Base-by-base conservation (phyloP, 2,888 invertebrate genomes). In the Cremastinae sp. region DNA sequence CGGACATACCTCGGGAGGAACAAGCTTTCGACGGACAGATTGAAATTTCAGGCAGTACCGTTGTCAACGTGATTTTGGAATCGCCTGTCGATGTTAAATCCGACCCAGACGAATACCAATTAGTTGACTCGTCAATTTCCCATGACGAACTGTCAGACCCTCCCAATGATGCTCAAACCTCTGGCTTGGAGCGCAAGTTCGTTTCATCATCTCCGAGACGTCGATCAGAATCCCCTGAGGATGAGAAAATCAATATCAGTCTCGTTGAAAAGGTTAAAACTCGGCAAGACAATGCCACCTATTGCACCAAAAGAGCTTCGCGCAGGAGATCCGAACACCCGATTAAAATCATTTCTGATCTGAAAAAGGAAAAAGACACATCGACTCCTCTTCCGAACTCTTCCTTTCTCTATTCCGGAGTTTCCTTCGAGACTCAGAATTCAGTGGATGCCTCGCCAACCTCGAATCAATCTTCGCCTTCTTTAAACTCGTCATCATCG, bases 391-490 rank as follows among this genome's bases (percentile, higher is more conserved):
- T 18, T n/a, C 70, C 78, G 12, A 68, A 74, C 28, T 59, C 66
- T 1, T 69, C 74, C 8, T 61, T 68, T 38, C 71, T 73, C 14
- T 66, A 76, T 2, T 43, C 70, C 43, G 51, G 59, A 20, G 72
- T 65, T 18, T 51, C 69, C 8, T 68, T 75, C 10, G 66, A 73
- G 49, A 58, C 74, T 3, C 54, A 49, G 5, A 12, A 28, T 43
- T 69, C 68, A 4, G 18, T n/a, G 10, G 28, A 75, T 49, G 12
- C 64, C 58, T 70, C 75, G 3, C 72, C 75, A 47, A 78, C 80
- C 56, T 77, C 80, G 43, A 78, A 80, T 56, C 74, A 79, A 64
- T 72, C 80, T 8, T 41, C 74, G 0, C 68, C 82, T 43, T 78
- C 82, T 43, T 75, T 69, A 36, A 43, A 64, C 2, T 77, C 79